A percentile compares a stretch with the other conserved stretches of the same genome.
Evolutionary conservation across 2,888 invertebrate species (phyloP).

Genomic region (Dryobotodes eremita): DNA sequence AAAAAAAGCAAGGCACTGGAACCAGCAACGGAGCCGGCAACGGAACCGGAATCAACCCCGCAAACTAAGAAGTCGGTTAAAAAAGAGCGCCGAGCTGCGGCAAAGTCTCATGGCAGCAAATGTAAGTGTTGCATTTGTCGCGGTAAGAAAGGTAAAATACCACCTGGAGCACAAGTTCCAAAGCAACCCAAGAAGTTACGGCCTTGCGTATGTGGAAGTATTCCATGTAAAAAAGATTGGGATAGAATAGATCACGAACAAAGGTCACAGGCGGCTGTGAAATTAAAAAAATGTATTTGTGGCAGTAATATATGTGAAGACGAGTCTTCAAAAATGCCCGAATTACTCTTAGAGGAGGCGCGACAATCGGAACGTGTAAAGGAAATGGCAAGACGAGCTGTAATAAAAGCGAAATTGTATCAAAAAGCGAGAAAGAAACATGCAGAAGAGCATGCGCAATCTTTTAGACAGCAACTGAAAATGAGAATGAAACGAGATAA

Average conservation of each 20-base stretch:
- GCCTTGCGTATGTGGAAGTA: conserved; percentile 55
- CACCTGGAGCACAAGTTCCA: not conserved
- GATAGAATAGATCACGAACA: not conserved
- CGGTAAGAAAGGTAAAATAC: not conserved
- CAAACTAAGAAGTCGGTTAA: not conserved
- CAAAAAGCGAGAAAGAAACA: conserved; percentile 11
- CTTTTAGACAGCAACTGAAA: not conserved
- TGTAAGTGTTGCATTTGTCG: conserved; percentile 48
- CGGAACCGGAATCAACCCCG: not conserved
- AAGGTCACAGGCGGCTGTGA: not conserved
- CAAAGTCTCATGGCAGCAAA: conserved; percentile 1
- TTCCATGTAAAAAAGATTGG: conserved; percentile 41
- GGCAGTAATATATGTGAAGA: conserved; percentile 45
- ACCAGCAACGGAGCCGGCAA: too few species aligned
- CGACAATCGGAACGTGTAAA: not conserved
- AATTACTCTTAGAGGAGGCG: conserved; percentile 15
- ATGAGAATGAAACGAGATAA: conserved; percentile 18
- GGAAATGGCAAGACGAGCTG: not conserved
- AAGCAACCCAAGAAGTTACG: not conserved
- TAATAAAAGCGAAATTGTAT: not conserved
- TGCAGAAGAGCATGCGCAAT: not conserved
- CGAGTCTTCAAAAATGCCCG: conserved; percentile 43
- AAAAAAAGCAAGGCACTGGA: not conserved
- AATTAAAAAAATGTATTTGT: conserved; percentile 44
- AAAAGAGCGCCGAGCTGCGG: too few species aligned